phyloP scores from a whole-genome alignment of 2,797 vertebrate species.

The Eulemur coronatus region DNA sequence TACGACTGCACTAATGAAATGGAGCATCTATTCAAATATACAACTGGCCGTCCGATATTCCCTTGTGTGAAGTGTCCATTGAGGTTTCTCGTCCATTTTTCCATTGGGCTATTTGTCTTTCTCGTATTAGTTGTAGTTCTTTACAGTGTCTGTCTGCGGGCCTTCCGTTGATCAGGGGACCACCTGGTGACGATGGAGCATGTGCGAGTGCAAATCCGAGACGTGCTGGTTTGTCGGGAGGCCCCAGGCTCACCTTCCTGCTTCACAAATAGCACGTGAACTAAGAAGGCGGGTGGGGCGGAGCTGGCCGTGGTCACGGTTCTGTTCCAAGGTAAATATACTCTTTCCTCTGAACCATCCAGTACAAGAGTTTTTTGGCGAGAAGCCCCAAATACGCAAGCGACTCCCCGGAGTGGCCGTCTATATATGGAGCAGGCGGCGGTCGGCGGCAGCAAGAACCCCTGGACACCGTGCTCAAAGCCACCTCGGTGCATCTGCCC shows the following conservation, averaged over 20 bases:
- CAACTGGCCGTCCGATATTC: background rate
- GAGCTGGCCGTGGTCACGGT: background rate
- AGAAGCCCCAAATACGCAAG: background rate
- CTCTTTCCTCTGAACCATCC: background rate
- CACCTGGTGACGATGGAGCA: too few species aligned
- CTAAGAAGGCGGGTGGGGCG: background rate
- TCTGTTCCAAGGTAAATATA: background rate
- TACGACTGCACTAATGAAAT: background rate
- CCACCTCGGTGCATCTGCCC: background rate
- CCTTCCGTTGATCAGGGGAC: background rate
- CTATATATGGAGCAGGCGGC: fast-evolving
- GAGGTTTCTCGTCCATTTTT: background rate
- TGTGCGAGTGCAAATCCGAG: fast-evolving
- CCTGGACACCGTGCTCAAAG: background rate
- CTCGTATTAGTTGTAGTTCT: background rate
- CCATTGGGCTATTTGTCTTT: background rate
- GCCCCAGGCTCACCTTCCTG: too few species aligned
- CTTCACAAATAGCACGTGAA: fast-evolving
- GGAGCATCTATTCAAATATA: too few species aligned
- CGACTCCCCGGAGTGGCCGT: background rate
- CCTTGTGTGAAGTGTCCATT: background rate
- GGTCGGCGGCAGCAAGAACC: background rate
- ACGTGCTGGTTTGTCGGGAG: background rate
- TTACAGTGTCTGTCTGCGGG: background rate
- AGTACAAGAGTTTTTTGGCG: background rate